These are phyloP conservation scores for Propsilocerus akamusi DNA, from an alignment of 1,140 invertebrate species.

Conservation along the genomic window DNA sequence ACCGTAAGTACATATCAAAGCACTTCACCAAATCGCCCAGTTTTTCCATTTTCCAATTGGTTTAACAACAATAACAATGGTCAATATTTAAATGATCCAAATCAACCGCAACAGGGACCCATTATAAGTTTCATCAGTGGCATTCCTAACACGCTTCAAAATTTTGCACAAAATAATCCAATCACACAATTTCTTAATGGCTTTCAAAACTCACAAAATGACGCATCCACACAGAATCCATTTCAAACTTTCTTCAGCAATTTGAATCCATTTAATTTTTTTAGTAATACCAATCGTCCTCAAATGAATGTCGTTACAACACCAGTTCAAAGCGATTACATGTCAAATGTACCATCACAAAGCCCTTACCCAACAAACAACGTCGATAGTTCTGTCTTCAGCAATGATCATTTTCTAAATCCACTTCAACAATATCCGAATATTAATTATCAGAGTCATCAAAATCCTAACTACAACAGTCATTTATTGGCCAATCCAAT, in stretches of 20 bases:
- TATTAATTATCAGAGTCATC: no score
- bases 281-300: not conserved
- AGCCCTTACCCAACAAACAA: not conserved
- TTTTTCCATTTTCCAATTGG: constrained; percentile 1
- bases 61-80: not conserved
- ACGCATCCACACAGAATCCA: not conserved
- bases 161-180: not conserved
- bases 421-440: not conserved
- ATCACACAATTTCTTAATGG: not conserved
- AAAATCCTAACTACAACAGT: not conserved
- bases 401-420: not conserved
- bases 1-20: not conserved
- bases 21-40: not conserved
- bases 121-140: not conserved
- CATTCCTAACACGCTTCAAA: no score
- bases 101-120: not conserved
- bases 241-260: not conserved
- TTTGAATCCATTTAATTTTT: not conserved
- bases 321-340: not conserved
- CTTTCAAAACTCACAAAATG: not conserved
- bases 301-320: not conserved
- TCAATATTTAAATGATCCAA: not conserved
- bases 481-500: not conserved
- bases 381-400: not conserved
- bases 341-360: not conserved